These are phyloP conservation scores for Lasioglossum villosulum DNA, from an alignment of 2,888 invertebrate genomes.

Conservation along the genomic window DNA sequence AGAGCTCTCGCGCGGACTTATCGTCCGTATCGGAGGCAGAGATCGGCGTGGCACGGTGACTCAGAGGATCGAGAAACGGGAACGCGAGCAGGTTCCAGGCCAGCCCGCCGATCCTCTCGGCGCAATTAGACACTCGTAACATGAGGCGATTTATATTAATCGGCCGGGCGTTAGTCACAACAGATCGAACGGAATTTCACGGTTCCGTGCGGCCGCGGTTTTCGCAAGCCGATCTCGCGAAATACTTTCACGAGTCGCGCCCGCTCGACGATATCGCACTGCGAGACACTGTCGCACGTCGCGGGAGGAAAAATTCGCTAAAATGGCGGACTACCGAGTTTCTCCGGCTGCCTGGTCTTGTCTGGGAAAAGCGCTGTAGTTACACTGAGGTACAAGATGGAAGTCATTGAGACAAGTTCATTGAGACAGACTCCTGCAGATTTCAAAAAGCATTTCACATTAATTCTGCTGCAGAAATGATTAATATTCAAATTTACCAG, in stretches of 20 bases:
- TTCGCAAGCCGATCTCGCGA: conserved; percentile 58
- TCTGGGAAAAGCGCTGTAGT: too few relatives aligned
- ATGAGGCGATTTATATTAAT: conserved; percentile 72
- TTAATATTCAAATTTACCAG: background rate
- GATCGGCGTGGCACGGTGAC: conserved; percentile 38
- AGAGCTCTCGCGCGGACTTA: conserved; percentile 13
- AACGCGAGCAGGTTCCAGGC: conserved; percentile 44
- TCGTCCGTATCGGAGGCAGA: conserved; percentile 7
- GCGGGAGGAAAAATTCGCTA: too few relatives aligned
- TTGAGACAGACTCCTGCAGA: too few relatives aligned
- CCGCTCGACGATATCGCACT: background rate
- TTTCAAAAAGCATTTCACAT: too few relatives aligned
- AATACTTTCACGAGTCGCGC: conserved; percentile 63
- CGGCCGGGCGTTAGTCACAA: conserved; percentile 66
- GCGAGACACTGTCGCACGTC: too few relatives aligned
- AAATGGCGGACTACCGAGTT: too few relatives aligned
- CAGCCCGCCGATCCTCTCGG: conserved; percentile 61
- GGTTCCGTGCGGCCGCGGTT: conserved; percentile 61
- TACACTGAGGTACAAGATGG: too few relatives aligned
- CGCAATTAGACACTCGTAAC: conserved; percentile 71
- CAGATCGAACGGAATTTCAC: conserved; percentile 70
- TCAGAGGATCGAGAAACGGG: conserved; percentile 52
- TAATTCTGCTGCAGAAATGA: too few relatives aligned
- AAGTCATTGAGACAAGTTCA: too few relatives aligned
- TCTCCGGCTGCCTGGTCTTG: too few relatives aligned